These are phyloP conservation scores for Pterostichus niger DNA, from an alignment of 2,888 invertebrate species.

Conservation along the genomic window DNA sequence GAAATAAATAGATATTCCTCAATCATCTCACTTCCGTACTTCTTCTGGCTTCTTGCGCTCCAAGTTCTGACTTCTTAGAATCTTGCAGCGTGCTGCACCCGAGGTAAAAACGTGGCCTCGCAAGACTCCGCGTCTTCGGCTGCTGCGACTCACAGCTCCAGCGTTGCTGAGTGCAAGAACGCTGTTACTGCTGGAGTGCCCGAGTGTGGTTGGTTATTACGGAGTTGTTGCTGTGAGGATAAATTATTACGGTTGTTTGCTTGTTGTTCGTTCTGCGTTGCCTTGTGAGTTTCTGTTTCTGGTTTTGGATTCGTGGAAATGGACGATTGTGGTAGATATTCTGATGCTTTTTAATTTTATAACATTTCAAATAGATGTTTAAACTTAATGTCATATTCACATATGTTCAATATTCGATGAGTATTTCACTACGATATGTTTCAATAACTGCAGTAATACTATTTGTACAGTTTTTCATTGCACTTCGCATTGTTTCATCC, in stretches of 20 bases:
- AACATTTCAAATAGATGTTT: neutral
- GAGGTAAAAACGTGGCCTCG: conserved; percentile 27
- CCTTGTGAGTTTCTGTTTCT: conserved; percentile 3
- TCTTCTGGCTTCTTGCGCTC: neutral
- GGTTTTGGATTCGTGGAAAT: neutral
- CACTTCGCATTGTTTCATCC: no score
- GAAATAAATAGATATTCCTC: no score
- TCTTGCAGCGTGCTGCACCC: conserved; percentile 12
- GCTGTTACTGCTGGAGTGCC: neutral
- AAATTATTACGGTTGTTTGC: conserved; percentile 43
- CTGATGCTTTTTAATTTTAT: neutral
- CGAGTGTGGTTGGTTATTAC: conserved; percentile 34
- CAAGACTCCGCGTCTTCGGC: conserved; percentile 1
- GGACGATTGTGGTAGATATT: neutral
- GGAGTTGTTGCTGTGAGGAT: conserved; percentile 31
- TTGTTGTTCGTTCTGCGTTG: conserved; percentile 21
- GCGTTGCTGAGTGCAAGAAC: neutral
- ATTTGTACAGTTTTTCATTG: no score
- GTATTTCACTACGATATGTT: no score
- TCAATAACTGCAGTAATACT: no score
- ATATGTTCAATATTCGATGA: no score
- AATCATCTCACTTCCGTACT: neutral
- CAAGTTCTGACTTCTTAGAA: conserved; percentile 1
- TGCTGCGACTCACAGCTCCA: neutral
- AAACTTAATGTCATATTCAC: no score